Conservation (phyloP, 64 coral and sea anemone species). For the Montipora foliosa region DNA sequence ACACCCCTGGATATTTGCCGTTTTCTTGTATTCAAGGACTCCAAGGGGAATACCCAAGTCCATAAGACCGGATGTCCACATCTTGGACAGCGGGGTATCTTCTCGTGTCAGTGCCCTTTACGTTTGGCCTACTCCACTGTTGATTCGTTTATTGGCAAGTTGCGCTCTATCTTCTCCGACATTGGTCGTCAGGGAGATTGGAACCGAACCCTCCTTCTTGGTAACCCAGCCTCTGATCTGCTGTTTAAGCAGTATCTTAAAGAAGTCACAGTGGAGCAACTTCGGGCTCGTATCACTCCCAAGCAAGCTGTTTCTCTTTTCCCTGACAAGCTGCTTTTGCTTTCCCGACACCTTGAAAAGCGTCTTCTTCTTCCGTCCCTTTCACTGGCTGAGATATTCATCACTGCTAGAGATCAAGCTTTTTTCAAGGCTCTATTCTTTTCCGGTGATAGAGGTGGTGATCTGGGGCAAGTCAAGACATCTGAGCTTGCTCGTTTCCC, state of each 20-base stretch:
- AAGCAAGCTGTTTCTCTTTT: no score
- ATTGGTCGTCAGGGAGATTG: constrained; percentile 17
- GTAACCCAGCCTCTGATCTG: background rate
- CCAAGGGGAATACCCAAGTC: no score
- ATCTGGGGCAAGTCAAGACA: constrained; percentile 38
- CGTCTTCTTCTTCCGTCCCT: no score
- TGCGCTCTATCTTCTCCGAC: constrained; percentile 26
- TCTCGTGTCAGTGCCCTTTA: background rate
- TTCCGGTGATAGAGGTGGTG: constrained; percentile 31
- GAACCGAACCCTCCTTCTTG: background rate
- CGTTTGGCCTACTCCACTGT: constrained; percentile 27
- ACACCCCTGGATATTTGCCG: constrained; percentile 54
- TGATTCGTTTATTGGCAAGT: constrained; percentile 66
- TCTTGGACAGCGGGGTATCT: no score
- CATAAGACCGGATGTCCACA: no score
- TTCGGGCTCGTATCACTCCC: no score
- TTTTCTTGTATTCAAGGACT: constrained; percentile 27
- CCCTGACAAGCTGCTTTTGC: background rate
- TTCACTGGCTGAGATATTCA: no score
- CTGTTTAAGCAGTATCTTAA: background rate
- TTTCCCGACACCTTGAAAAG: background rate
- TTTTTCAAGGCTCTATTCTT: constrained; percentile 24
- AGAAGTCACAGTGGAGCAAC: no score
- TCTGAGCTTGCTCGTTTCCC: constrained; percentile 25
- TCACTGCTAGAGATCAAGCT: no score